Base-by-base conservation (phyloP, 2,888 invertebrate species). In the Biston stratarius region DNA sequence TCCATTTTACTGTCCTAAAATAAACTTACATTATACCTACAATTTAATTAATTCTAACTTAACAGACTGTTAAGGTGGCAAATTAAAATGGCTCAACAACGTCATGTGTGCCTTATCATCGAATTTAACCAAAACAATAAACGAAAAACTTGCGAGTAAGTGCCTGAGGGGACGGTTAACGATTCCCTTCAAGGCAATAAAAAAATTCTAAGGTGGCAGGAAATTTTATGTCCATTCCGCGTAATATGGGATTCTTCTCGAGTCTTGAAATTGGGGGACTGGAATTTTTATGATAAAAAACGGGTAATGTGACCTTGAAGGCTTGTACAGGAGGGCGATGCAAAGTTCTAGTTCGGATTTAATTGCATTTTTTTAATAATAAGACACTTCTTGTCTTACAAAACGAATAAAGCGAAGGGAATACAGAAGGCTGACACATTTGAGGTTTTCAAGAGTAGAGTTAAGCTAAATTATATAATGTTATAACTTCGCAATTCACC, bases 151-250 rank as follows among this genome's bases (percentile, higher is more conserved):
- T 57, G 15, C n/a, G n/a, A n/a, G 47, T 12, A 15, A 53, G 38
- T 45, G n/a, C 58, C 47, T 48, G 12, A 11, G 48, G 48, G 58
- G 15, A 10, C 42, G 55, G 44, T 63, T 48, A 63, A 59, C 55
- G 56, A 48, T 53, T 55, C 56, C 52, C 63, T 47, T 33, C 24
- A 49, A 34, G 63, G 63, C 47, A 64, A 68, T 68, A 64, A 68
- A 64, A 66, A 67, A 68, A 68, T 60, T 63, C 63, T 64, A 64
- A 63, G 63, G 63, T 51, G 63, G 63, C 63, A 68, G 67, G 63
- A 68, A 58, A 63, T 63, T 67, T 68, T 68, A 68, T 64, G 67
- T 56, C 60, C 56, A 62, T 58, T 68, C 60, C 62, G 38, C 56
- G 55, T 68, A 64, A 64, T 68, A 63, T 51, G 67, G 56, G 63